Conservation (phyloP, 2,797 vertebrate genomes). For the Philypnodon macrostomus region DNA sequence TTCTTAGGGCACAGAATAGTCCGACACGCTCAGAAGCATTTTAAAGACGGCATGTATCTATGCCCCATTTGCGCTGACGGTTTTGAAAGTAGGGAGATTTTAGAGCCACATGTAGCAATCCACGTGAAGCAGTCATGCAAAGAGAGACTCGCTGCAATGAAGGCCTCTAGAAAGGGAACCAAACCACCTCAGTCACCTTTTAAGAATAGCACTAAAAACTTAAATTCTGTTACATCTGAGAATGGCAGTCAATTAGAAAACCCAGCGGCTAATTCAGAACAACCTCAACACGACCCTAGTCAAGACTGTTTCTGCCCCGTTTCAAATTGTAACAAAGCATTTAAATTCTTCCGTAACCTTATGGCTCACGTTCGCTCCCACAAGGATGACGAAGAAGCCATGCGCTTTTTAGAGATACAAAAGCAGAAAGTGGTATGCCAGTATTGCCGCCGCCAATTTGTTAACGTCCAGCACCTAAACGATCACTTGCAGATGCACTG, state of each 20-base stretch:
- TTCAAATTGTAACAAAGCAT: constrained; percentile 93
- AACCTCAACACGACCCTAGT: constrained; percentile 81
- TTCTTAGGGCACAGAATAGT: constrained; percentile 98
- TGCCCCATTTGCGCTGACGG: constrained; percentile 97
- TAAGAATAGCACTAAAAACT: constrained; percentile 23
- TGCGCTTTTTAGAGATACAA: constrained; percentile 96
- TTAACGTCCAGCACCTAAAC: constrained; percentile 95
- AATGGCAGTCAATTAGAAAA: constrained; percentile 73
- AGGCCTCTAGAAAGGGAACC: constrained; percentile 85
- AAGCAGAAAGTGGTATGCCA: constrained; percentile 98
- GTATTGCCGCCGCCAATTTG: constrained; percentile 97
- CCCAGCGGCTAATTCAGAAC: constrained; percentile 74
- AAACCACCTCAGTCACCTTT: constrained; percentile 73
- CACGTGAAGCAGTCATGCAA: constrained; percentile 99
- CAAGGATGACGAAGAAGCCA: constrained; percentile 94
- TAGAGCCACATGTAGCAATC: constrained; percentile 96
- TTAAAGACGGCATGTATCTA: constrained; percentile 94
- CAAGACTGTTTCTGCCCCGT: constrained; percentile 88
- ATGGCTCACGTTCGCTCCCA: constrained; percentile 95
- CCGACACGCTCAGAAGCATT: constrained; percentile 97
- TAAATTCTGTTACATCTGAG: constrained; percentile 81
- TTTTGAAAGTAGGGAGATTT: constrained; percentile 91
- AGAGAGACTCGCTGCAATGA: constrained; percentile 96
- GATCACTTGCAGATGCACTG: constrained; percentile 99
- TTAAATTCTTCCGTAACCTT: constrained; percentile 98